A percentile compares a stretch with the other conserved stretches of the same genome.
These are phyloP conservation scores for Cheilosia vulpina DNA, from an alignment of 2,888 invertebrate species.

Conservation along the genomic window DNA sequence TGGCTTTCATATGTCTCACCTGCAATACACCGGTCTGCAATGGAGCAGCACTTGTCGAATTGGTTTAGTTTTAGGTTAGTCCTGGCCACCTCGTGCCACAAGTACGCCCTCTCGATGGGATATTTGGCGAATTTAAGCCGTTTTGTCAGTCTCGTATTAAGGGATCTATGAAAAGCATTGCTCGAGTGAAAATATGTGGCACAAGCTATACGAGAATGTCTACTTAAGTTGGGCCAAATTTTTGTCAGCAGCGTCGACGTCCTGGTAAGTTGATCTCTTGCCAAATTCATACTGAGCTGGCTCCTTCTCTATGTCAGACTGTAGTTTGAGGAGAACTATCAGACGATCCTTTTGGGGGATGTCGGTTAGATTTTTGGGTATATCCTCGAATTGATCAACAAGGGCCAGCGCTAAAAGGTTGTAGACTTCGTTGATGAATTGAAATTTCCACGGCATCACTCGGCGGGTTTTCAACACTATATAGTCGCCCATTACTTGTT, in stretches of 20 bases:
- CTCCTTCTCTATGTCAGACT: background rate
- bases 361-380: background rate
- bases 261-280: slow-evolving; percentile 2
- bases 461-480: slow-evolving; percentile 77
- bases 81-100: slow-evolving; percentile 79
- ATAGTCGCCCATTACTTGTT: slow-evolving; percentile 77
- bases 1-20: background rate
- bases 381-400: slow-evolving; percentile 63
- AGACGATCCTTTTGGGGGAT: slow-evolving; percentile 1
- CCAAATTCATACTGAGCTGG: slow-evolving; percentile 8
- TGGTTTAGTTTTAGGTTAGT: slow-evolving; percentile 77
- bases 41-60: slow-evolving; percentile 50
- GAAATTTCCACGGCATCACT: slow-evolving; percentile 78
- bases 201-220: background rate
- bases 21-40: slow-evolving; percentile 7
- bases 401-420: slow-evolving; percentile 77
- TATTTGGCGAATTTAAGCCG: slow-evolving; percentile 78
- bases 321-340: background rate
- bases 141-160: slow-evolving; percentile 75
- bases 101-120: slow-evolving; percentile 79
- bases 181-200: background rate
- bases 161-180: slow-evolving; percentile 75
- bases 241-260: background rate
- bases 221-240: slow-evolving; percentile 10
- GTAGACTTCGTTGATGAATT: slow-evolving; percentile 78